Evolutionary conservation across 2,888 invertebrate species (phyloP), one percentile per base, ranked within the genome.

Genomic region (Aspidiotus rigidus): DNA sequence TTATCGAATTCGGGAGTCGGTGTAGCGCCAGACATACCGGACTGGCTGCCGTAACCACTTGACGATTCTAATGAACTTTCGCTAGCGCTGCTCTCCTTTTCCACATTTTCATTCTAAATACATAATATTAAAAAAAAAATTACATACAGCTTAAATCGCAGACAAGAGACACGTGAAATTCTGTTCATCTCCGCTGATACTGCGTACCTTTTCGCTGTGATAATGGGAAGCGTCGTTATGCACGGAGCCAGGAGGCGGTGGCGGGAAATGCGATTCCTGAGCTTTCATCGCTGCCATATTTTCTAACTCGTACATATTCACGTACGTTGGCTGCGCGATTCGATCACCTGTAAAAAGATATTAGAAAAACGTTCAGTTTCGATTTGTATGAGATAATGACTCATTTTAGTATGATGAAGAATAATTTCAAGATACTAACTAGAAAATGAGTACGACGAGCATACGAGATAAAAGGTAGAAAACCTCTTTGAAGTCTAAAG

Each of bases 221-320:
- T 59, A 66, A 57, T 28, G 57, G 11, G 7, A 40, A 41, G 11
- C 15, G 1, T 66, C 59, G n/a, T 56, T 44, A 10, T 16, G 5
- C 42, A 41, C 16, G n/a, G 57, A 66, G 49, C 59, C 66, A 15
- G 66, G 66, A 10, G 66, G 66, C 10, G 66, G 66, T 9, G 66
- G 66, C 17, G 66, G 66, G 44, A 66, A 66, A 66, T 81, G 80
- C 81, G 80, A 80, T 77, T 82, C 82, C 76, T 83, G 89, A 79
- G 79, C 87, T 80, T 82, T 90, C 79, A 81, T 83, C 11, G 90
- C 90, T 57, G 91, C 91, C 80, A 91, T 82, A 75, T 85, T 86
- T 39, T 90, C 90, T 77, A 93, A 79, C 78, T 93, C 93, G 73
- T 90, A 90, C 91, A 92, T 91, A 78, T 93, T 93, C 75, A 92